These are phyloP conservation scores for Toxotes lorentzi DNA, from an alignment of 2,797 vertebrate genomes.

Conservation along the genomic window DNA sequence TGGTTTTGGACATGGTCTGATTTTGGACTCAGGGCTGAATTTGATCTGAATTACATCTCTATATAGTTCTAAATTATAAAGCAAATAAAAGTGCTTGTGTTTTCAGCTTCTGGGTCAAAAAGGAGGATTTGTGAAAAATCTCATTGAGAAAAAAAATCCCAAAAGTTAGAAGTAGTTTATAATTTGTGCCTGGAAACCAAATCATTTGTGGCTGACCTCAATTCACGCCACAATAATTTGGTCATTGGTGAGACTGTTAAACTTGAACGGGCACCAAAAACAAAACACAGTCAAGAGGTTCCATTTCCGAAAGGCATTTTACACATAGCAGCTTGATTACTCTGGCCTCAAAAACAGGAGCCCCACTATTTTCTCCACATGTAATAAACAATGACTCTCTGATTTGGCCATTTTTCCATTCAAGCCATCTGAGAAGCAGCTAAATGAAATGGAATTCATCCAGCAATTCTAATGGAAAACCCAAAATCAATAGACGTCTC, in stretches of 20 bases:
- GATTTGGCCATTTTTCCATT: constrained; percentile 58
- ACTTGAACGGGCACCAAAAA: constrained; percentile 20
- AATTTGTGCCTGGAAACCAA: neutral
- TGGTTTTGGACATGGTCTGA: constrained; percentile 13
- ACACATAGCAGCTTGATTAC: constrained; percentile 7
- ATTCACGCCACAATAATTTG: constrained; percentile 1
- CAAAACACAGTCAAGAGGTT: constrained; percentile 13
- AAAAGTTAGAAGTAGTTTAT: neutral
- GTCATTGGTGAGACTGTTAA: neutral
- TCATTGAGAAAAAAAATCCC: neutral
- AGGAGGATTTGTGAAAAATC: neutral
- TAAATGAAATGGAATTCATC: constrained; percentile 77
- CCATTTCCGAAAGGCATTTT: constrained; percentile 27
- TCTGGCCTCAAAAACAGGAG: constrained; percentile 17
- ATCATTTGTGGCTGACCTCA: neutral
- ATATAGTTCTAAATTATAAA: neutral
- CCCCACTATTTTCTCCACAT: constrained; percentile 42
- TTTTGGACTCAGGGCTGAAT: constrained; percentile 19
- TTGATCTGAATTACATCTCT: too few species aligned
- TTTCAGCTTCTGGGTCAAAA: neutral
- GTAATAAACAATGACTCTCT: constrained; percentile 56
- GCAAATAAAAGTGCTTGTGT: too few species aligned
- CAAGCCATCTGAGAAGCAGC: constrained; percentile 60
- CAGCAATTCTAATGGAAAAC: constrained; percentile 78
- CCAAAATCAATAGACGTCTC: constrained; percentile 77